Percentiles rank a stretch among this genome's conserved stretches.
phyloP scores from a whole-genome alignment of 2,797 vertebrate species.

The Crocidura indochinensis region DNA sequence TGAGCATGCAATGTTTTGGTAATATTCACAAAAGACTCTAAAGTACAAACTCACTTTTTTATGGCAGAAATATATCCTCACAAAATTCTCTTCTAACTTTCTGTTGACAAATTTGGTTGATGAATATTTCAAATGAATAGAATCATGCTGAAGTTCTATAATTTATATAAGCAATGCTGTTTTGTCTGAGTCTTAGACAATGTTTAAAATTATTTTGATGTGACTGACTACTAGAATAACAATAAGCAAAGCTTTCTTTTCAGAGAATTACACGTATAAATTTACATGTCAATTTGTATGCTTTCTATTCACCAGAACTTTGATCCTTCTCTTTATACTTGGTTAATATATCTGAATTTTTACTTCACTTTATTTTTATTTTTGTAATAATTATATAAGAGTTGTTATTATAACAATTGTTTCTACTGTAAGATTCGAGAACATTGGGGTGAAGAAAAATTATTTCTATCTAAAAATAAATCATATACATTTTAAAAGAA shows the following conservation, averaged over 20 bases:
- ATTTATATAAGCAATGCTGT: constrained; percentile 25
- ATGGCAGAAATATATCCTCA: background rate
- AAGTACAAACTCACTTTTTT: constrained; percentile 8
- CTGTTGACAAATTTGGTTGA: constrained; percentile 49
- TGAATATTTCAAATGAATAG: background rate
- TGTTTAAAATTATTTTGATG: background rate
- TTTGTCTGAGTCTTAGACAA: background rate
- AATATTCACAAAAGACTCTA: background rate
- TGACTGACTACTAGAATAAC: background rate
- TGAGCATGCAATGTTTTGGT: background rate
- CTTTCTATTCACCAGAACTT: background rate
- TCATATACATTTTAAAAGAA: background rate
- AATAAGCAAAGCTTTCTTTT: constrained; percentile 47
- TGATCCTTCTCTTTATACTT: background rate
- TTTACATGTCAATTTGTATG: background rate
- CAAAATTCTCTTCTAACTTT: constrained; percentile 36
- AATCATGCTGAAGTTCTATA: background rate
- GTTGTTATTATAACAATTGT: background rate
- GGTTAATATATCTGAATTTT: background rate
- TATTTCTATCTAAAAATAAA: constrained; percentile 44
- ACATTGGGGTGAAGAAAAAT: background rate
- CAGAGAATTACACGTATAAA: background rate
- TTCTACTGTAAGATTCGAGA: background rate
- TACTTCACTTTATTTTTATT: constrained; percentile 23
- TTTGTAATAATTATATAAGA: constrained; percentile 20